A percentile compares a stretch with the other conserved stretches of the same genome.
These are phyloP conservation scores for Synergus itoensis DNA, from an alignment of 2,888 invertebrate species.

Conservation along the genomic window DNA sequence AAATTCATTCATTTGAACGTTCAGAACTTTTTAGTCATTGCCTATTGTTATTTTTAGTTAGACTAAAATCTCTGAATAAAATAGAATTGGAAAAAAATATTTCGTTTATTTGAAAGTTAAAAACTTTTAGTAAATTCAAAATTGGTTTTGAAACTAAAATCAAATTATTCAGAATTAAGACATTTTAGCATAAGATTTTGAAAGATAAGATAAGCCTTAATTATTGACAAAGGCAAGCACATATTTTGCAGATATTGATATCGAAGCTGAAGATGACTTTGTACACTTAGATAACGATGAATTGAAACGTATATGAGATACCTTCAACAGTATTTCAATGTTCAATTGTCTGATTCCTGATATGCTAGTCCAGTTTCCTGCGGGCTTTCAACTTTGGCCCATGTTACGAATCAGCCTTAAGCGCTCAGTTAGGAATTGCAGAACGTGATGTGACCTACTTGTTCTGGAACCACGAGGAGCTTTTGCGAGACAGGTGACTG, in stretches of 20 bases:
- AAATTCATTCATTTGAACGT: too few relatives aligned
- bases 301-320: constrained; percentile 5
- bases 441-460: constrained; percentile 41
- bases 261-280: background rate
- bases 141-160: too few relatives aligned
- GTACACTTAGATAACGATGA: background rate
- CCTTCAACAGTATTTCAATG: background rate
- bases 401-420: constrained; percentile 37
- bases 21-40: too few relatives aligned
- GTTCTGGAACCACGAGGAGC: constrained; percentile 4
- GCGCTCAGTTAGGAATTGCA: constrained; percentile 38
- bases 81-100: too few relatives aligned
- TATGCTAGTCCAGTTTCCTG: constrained; percentile 38
- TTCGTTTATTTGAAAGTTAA: too few relatives aligned
- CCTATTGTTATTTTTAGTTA: too few relatives aligned
- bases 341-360: constrained; percentile 34
- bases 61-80: too few relatives aligned
- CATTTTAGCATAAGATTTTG: too few relatives aligned
- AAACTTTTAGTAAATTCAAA: too few relatives aligned
- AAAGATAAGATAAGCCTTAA: too few relatives aligned
- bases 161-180: too few relatives aligned
- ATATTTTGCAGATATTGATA: background rate
- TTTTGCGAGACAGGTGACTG: constrained; percentile 39
- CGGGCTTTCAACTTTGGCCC: constrained; percentile 41
- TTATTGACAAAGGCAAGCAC: too few relatives aligned